These are phyloP conservation scores for Achatina immaculata DNA, from an alignment of 1,140 invertebrate species.

Conservation along the genomic window DNA sequence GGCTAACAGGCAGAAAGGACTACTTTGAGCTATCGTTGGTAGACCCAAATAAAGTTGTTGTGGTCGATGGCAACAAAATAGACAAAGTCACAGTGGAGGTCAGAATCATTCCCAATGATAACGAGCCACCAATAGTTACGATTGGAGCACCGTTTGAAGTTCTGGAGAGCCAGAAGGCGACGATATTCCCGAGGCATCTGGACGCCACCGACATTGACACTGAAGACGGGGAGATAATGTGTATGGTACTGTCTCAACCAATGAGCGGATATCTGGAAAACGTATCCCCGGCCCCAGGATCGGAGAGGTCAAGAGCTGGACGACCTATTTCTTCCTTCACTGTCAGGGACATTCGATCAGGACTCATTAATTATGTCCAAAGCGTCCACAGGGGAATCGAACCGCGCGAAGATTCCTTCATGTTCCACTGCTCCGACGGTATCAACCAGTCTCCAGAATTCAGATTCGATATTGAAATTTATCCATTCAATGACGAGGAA, in stretches of 20 bases:
- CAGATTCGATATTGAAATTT: slow-evolving; percentile 64
- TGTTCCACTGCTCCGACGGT: slow-evolving; percentile 70
- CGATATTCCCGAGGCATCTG: slow-evolving; percentile 63
- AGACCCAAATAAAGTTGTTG: slow-evolving; percentile 62
- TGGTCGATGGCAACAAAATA: slow-evolving; percentile 60
- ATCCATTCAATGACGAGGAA: slow-evolving; percentile 71
- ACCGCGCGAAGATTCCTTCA: slow-evolving; percentile 66
- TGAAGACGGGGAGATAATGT: slow-evolving; percentile 65
- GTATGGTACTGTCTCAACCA: slow-evolving; percentile 68
- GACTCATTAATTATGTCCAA: slow-evolving; percentile 70
- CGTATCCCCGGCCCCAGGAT: slow-evolving; percentile 64
- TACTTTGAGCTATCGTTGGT: slow-evolving; percentile 66
- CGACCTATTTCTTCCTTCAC: slow-evolving; percentile 68
- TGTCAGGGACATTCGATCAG: slow-evolving; percentile 59
- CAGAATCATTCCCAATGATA: slow-evolving; percentile 67
- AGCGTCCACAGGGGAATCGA: slow-evolving; percentile 70
- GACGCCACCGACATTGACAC: slow-evolving; percentile 69
- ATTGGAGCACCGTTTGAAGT: slow-evolving; percentile 61
- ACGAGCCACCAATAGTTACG: slow-evolving; percentile 57
- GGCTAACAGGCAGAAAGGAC: slow-evolving; percentile 57
- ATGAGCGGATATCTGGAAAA: slow-evolving; percentile 70
- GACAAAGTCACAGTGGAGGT: slow-evolving; percentile 62
- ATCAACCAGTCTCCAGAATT: slow-evolving; percentile 59
- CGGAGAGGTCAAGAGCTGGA: slow-evolving; percentile 64
- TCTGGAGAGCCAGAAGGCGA: slow-evolving; percentile 65